A percentile compares a stretch with the other conserved stretches of the same genome.
Evolutionary conservation across 2,797 vertebrate species (phyloP).

Genomic region (Pseudocheirus occidentalis): DNA sequence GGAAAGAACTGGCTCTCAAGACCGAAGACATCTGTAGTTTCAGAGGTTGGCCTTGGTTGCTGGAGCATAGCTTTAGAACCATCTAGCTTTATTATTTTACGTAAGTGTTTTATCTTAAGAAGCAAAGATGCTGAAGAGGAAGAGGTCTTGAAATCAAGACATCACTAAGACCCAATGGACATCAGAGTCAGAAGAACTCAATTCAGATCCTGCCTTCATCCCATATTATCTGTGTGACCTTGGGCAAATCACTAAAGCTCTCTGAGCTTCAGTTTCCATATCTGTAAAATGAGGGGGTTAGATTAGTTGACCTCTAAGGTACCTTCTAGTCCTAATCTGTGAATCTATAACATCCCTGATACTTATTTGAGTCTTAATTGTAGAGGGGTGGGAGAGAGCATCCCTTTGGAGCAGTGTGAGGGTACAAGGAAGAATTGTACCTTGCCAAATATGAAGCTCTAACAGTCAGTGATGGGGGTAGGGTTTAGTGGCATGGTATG

Average conservation of each 20-base stretch:
- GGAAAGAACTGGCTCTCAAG: background rate
- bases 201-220: background rate
- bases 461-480: background rate
- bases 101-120: background rate
- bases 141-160: background rate
- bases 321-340: background rate
- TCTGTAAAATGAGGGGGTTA: background rate
- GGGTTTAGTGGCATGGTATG: background rate
- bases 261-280: background rate
- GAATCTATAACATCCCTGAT: background rate
- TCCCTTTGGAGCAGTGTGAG: background rate
- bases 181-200: background rate
- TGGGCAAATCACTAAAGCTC: background rate
- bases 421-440: background rate
- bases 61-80: background rate
- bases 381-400: background rate
- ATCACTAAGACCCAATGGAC: background rate
- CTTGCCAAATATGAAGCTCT: background rate
- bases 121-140: background rate
- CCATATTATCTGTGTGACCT: background rate
- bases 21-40: background rate
- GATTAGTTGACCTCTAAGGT: background rate
- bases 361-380: background rate
- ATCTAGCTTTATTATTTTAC: background rate
- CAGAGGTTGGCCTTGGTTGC: background rate